Base-by-base conservation (phyloP, 2,113 vertebrate genomes). In the Nansenia antarctica region DNA sequence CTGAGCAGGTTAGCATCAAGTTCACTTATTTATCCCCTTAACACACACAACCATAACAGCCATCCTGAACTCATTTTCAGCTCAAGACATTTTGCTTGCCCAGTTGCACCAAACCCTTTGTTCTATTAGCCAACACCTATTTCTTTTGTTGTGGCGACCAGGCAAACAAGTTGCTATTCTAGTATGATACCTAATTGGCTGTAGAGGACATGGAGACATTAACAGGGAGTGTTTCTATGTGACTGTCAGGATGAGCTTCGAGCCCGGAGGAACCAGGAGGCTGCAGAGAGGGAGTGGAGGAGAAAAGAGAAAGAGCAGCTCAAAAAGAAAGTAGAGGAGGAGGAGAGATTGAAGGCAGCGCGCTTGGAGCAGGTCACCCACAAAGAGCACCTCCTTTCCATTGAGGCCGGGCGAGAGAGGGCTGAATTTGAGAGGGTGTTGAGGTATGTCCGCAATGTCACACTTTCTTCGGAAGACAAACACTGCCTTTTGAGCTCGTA, bases 181-280 rank as follows among this genome's bases (percentile, higher is more conserved):
- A n/a, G n/a, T n/a, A n/a, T n/a, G n/a, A n/a, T n/a, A n/a, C 20
- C 1, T 62, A 37, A 42, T n/a, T 31, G 45, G 20, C 4, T 2
- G 9, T 49, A 49, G 20, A 20, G 20, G n/a, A n/a, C 2, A 55
- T 55, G 26, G 15, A 20, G 8, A 31, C 20, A 7, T 54, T 3
- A n/a, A 45, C 9, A 47, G 45, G 34, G 45, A 55, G 14, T 53
- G 14, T 53, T 26, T 52, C 0, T 61, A 35, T 35, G n/a, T 14
- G 9, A 12, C 53, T 39, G 32, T 9, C 57, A 98, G 96, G 94
- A 97, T 11, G 94, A 91, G 1, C 85, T 95, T 61, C 84, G 94
- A 18, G 95, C 94, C 62, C 92, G 91, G 52, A 93, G 95, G 74
- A 95, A 92, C 86, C 95, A 95, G 30, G 95, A 96, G 32, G 89